Evolutionary conservation across 2,888 invertebrate genomes (phyloP), one percentile per base, ranked within the genome.

Genomic region (Drosophila macrospina): DNA sequence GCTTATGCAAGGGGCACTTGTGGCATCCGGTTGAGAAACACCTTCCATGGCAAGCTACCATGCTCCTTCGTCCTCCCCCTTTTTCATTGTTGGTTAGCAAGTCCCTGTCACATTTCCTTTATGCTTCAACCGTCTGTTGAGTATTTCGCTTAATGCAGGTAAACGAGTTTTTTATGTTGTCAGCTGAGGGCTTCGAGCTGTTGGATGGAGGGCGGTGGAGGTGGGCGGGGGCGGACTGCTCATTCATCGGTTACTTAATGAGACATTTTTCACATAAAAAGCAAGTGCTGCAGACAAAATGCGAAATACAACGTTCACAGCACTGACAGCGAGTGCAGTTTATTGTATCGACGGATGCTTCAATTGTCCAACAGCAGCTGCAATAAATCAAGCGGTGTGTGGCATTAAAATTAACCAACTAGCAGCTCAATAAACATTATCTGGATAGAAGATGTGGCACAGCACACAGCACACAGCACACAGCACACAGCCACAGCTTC

Each of bases 91-190:
- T 42, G 42, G 41, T 52, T 20, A 39, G 52, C 39, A 39, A 41
- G 52, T 54, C 41, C 24, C 80, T 77, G 80, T 77, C 77, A 80
- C 77, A 77, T 80, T 88, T 80, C 85, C 89, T 87, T 88, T 88
- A 86, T 86, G 85, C 83, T 72, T 45, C 52, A 88, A 73, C 68
- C 84, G 80, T 86, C 83, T 86, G 83, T 67, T 78, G 89, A 86
- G 83, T 83, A 88, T 88, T 88, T 88, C 74, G 82, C 81, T 86
- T 88, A 88, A 88, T 88, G 89, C 83, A 83, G 83, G 83, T 88
- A 83, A 83, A 83, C 83, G 83, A 83, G 83, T 84, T 83, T 83
- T 83, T 83, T 83, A 83, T 83, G 81, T 73, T 74, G 60, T 65
- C 78, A 57, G 44, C 74, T 57, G 47, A 30, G 44, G 51, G 52